phyloP scores from a whole-genome alignment of 2,113 vertebrate species.

The Sterna hirundo region DNA sequence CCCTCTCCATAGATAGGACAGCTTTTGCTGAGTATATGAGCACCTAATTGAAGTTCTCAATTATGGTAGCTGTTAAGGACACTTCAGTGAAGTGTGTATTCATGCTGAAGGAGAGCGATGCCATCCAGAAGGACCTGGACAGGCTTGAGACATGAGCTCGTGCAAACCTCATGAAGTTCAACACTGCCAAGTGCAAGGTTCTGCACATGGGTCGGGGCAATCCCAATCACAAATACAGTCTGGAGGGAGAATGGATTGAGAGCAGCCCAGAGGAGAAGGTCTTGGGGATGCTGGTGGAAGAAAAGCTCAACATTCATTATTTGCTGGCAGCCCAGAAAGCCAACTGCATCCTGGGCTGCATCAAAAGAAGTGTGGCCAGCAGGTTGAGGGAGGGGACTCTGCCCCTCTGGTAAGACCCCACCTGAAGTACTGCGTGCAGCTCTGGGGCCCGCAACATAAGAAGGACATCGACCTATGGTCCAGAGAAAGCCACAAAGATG shows the following conservation, averaged over 20 bases:
- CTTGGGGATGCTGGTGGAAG: neutral
- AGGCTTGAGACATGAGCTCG: neutral
- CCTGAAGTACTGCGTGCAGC: neutral
- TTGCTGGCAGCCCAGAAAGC: neutral
- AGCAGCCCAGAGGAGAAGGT: neutral
- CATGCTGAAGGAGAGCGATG: neutral
- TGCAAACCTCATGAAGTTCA: neutral
- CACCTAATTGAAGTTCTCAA: neutral
- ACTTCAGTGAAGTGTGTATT: accelerated
- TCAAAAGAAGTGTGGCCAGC: neutral
- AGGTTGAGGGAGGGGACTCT: neutral
- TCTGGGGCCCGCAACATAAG: neutral
- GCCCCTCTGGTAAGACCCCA: neutral
- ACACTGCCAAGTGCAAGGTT: neutral
- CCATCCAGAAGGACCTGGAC: neutral
- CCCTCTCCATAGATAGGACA: neutral
- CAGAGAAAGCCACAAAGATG: neutral
- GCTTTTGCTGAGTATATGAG: neutral
- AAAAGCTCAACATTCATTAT: neutral
- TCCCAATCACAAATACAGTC: neutral
- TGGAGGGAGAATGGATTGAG: neutral
- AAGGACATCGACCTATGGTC: neutral
- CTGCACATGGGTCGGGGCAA: neutral
- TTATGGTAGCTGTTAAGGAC: accelerated
- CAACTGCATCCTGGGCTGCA: neutral